A percentile compares a stretch with the other conserved stretches of the same genome.
These are phyloP conservation scores for Trichomalopsis sarcophagae DNA, from an alignment of 1,140 invertebrate species.

Conservation along the genomic window DNA sequence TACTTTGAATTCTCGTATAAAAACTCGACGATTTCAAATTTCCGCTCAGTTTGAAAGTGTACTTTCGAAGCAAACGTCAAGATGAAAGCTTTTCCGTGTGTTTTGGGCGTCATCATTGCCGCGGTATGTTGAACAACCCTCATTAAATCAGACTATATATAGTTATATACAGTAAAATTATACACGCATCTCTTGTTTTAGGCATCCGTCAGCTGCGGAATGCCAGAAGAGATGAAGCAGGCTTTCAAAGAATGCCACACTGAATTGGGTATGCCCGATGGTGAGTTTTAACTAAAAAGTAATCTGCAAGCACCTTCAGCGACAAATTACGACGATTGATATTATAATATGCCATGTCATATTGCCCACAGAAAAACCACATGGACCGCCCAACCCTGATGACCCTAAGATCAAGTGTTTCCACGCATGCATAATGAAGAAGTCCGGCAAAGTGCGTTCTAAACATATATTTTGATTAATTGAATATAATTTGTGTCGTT, in stretches of 20 bases:
- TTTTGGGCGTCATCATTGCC: background rate
- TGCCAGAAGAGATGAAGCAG: background rate
- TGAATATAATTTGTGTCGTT: too few species aligned
- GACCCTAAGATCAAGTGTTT: conserved; percentile 24
- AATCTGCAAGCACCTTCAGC: background rate
- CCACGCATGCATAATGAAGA: conserved; percentile 15
- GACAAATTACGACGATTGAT: background rate
- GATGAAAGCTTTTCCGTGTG: conserved; percentile 3
- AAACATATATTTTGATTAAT: too few species aligned
- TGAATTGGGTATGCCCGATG: background rate
- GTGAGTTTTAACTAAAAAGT: background rate
- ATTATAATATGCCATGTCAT: background rate
- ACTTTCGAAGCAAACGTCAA: background rate
- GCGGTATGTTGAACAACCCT: background rate
- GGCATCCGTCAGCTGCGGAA: background rate
- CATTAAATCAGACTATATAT: too few species aligned
- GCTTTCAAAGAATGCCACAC: conserved; percentile 17
- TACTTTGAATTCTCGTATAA: conserved; percentile 2
- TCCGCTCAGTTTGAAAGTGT: background rate
- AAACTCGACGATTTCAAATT: background rate
- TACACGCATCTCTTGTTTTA: background rate
- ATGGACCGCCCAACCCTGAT: background rate
- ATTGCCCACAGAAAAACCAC: background rate
- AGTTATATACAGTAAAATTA: too few species aligned
- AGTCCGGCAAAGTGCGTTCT: background rate